Conservation (phyloP, 2,113 vertebrate genomes). For the Brachyistius frenatus region DNA sequence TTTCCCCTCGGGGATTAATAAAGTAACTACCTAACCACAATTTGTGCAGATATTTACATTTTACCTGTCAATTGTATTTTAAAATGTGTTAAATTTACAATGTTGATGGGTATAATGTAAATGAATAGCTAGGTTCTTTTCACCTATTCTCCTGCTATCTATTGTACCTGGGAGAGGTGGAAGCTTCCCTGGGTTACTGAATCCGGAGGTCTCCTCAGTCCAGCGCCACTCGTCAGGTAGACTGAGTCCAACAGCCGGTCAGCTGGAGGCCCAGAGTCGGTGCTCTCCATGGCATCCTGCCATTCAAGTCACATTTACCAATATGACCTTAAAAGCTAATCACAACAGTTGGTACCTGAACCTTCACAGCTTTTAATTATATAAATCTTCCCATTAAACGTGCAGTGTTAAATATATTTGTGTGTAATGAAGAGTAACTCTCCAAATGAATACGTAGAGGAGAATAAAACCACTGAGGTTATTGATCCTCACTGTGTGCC, state of each 20-base stretch:
- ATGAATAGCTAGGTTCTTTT: not conserved
- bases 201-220: slow-evolving; percentile 61
- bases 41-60: too few relatives aligned
- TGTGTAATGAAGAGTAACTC: too few relatives aligned
- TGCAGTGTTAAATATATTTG: too few relatives aligned
- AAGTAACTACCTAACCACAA: too few relatives aligned
- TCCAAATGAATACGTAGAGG: too few relatives aligned
- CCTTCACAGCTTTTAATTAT: not conserved
- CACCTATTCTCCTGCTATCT: not conserved
- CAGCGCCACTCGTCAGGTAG: slow-evolving; percentile 73
- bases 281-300: slow-evolving; percentile 77
- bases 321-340: not conserved
- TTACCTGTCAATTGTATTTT: too few relatives aligned
- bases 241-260: slow-evolving; percentile 71
- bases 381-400: too few relatives aligned
- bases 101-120: too few relatives aligned
- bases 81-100: too few relatives aligned
- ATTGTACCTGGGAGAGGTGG: slow-evolving; percentile 70
- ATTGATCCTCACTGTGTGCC: too few relatives aligned
- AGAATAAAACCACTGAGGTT: too few relatives aligned
- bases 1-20: too few relatives aligned
- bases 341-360: not conserved
- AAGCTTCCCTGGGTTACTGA: slow-evolving; percentile 55
- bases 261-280: slow-evolving; percentile 30
- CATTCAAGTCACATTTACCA: slow-evolving; percentile 3